These are phyloP conservation scores for Heliornis fulica DNA, from an alignment of 2,113 vertebrate species.

Conservation along the genomic window DNA sequence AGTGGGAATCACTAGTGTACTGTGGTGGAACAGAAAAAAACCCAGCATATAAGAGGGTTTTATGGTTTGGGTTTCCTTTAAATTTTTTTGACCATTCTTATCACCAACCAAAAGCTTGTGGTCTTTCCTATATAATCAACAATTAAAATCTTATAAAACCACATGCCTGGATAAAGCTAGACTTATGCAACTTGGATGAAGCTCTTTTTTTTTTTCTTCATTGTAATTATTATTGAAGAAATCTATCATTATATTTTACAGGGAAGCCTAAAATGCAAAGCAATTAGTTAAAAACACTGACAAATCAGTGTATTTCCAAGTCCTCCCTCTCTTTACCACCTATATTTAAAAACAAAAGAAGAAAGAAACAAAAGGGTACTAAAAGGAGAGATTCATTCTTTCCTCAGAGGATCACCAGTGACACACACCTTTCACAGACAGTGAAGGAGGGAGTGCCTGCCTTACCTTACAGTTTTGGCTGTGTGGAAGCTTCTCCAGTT, in stretches of 20 bases:
- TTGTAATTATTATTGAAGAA: neutral
- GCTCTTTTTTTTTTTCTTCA: neutral
- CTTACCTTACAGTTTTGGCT: neutral
- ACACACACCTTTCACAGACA: neutral
- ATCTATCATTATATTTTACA: slow-evolving; percentile 1
- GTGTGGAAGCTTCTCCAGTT: neutral
- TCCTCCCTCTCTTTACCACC: neutral
- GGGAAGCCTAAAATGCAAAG: neutral
- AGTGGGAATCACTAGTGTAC: neutral
- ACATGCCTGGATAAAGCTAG: neutral
- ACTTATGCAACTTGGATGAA: slow-evolving; percentile 40
- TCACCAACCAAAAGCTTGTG: slow-evolving; percentile 7
- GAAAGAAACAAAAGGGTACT: neutral
- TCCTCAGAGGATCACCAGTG: neutral
- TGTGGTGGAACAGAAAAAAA: neutral
- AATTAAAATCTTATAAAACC: slow-evolving; percentile 26
- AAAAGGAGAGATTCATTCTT: neutral
- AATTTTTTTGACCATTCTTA: slow-evolving; percentile 6
- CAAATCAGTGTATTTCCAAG: neutral
- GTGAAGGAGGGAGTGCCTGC: neutral
- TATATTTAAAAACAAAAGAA: neutral
- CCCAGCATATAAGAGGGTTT: neutral
- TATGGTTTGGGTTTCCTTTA: neutral
- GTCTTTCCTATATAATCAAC: slow-evolving; percentile 28
- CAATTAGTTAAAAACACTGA: neutral